Base-by-base conservation (phyloP, 2,113 vertebrate species). In the Sceloporus undulatus region DNA sequence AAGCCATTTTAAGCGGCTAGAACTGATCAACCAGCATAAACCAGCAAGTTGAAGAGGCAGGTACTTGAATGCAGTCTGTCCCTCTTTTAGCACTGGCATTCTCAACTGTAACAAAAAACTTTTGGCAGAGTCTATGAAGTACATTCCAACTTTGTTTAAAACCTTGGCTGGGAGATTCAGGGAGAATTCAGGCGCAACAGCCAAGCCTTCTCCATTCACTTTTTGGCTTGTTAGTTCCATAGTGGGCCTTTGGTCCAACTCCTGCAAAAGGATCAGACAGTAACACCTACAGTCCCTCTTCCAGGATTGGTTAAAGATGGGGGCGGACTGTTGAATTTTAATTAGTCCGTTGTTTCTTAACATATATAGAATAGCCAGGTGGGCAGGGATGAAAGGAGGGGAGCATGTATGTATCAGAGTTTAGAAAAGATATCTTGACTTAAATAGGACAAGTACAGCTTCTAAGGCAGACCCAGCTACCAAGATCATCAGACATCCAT, bases 31-130 rank as follows among this genome's bases (percentile, higher is more conserved):
- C 74, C 9, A 0, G 14, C 65, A n/a, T 56, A 80, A 23, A 29
- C 71, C 21, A 13, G 89, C 87, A 87, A 56, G 3, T 1, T 16
- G 21, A 34, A 56, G 48, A 74, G 27, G 76, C 80, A 81, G 78
- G 75, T 85, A 79, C 42, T 29, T 73, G 52, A 7, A 16, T 82
- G 10, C 78, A 54, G 79, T 79, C 78, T 87, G 40, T 87, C 66
- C 42, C 76, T 59, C 83, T 91, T 91, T 87, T 29, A 82, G 90
- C 40, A 56, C 91, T 93, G 73, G 81, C 91, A 85, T 54, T 16
- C 52, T 90, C 78, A 4, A 48, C 38, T 91, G 91, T 92, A 92
- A 94, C 77, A 65, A 85, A 87, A 90, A 92, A 90, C 62, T 48
- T 13, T 0, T 62, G 79, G 83, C 79, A 89, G 93, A 87, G 85